Base-by-base conservation (phyloP, 2,797 vertebrate genomes). In the Onychomys torridus region DNA sequence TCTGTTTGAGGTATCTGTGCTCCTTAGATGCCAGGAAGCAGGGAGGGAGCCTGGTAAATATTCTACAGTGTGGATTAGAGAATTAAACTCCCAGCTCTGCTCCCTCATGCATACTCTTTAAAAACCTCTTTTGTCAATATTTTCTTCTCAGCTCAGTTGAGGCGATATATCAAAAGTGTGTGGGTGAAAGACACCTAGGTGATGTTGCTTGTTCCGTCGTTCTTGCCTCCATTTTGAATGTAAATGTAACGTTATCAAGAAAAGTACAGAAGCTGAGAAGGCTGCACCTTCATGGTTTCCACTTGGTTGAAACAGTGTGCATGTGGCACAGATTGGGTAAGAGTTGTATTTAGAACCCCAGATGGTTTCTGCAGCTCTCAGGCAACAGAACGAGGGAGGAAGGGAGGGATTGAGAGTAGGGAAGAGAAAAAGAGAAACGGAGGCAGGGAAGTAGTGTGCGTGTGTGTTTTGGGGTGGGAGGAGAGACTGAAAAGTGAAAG, bases 161-260 rank as follows among this genome's bases (percentile, higher is more conserved):
- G 69, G 57, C 46, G 79, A 73, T 95, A 43, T 57, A 86, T 97
- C 82, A 90, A 55, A 97, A 95, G 81, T 49, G 82, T 96, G 75
- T n/a, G 34, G 21, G 4, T 77, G 63, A 96, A 32, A 52, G 82
- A 69, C 32, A 27, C 5, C 34, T 32, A 27, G 27, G 1, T 94
- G 83, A 91, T 91, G 94, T 92, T 40, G 76, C 25, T 89, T 57
- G 59, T 88, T 91, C 55, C 89, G 32, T 88, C 63, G 52, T 83
- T 95, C 52, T 82, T 52, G 61, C 49, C 13, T 81, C 91, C 84
- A 61, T 90, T 97, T 94, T 95, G n/a, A 89, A 71, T 97, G 91
- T 95, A 97, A 98, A 97, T 73, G 93, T 83, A 59, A 89, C 90
- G 37, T 37, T 79, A 75, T 95, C 32, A 32, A 46, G 10, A 71